These are phyloP conservation scores for Dermochelys coriacea DNA, from an alignment of 2,797 vertebrate species.

Conservation along the genomic window DNA sequence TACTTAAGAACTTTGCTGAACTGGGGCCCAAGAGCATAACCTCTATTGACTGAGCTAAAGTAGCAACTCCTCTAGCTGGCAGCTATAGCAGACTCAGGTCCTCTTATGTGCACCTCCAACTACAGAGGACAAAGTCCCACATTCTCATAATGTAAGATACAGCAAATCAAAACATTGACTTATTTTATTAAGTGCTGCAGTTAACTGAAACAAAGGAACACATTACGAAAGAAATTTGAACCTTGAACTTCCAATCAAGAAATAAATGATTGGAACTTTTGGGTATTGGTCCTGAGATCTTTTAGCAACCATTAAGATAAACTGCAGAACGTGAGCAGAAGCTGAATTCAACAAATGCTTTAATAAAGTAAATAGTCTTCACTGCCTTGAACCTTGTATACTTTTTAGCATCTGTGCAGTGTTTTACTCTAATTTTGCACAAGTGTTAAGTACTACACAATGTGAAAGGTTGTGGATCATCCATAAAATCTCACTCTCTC, in stretches of 20 bases:
- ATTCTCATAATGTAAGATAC: not conserved
- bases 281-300: not conserved
- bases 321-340: not conserved
- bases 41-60: not conserved
- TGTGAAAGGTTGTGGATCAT: not conserved
- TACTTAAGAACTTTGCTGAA: not conserved
- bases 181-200: not conserved
- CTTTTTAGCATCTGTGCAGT: not conserved
- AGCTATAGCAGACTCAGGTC: not conserved
- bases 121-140: not conserved
- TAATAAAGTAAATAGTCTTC: not conserved
- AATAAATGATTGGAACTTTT: not conserved
- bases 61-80: not conserved
- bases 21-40: not conserved
- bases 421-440: not conserved
- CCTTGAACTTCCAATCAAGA: not conserved
- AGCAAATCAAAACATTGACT: not conserved
- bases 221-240: not conserved
- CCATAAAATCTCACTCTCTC: not conserved
- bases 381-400: not conserved
- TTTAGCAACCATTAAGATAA: not conserved
- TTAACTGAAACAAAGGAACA: not conserved
- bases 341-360: not conserved
- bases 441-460: not conserved
- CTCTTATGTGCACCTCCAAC: not conserved